phyloP scores from a whole-genome alignment of 2,888 invertebrate species.

The Cotesia congregata region DNA sequence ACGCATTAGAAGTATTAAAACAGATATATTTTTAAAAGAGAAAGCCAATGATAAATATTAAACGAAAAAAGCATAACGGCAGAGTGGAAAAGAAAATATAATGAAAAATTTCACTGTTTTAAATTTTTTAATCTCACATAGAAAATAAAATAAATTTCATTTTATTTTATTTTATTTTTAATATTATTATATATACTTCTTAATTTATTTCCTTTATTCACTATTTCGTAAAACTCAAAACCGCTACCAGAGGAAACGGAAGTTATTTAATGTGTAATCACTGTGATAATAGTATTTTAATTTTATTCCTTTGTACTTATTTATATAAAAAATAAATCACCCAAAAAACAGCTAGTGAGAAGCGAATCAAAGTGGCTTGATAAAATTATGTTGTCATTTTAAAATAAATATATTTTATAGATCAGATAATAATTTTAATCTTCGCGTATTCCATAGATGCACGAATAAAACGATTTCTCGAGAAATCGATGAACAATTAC shows the following conservation, averaged over 20 bases:
- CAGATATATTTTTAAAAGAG: neutral
- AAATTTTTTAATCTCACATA: neutral
- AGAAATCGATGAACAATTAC: conserved; percentile 14
- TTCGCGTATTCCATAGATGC: neutral
- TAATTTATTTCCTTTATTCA: neutral
- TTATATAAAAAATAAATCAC: neutral
- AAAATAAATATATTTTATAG: neutral
- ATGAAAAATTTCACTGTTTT: neutral
- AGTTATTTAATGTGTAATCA: neutral
- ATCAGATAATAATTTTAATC: neutral
- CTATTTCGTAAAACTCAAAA: neutral
- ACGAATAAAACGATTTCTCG: neutral
- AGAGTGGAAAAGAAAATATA: neutral
- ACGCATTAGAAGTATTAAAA: neutral
- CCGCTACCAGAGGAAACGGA: neutral
- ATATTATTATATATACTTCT: neutral
- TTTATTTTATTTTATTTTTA: neutral
- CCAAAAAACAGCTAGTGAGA: neutral
- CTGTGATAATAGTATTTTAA: neutral
- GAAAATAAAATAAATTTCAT: neutral
- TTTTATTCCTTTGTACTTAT: neutral
- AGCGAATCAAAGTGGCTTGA: neutral
- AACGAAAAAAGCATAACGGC: neutral
- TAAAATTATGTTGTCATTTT: neutral
- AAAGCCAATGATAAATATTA: neutral